phyloP scores from a whole-genome alignment of 2,113 vertebrate species.

The Spea bombifrons region DNA sequence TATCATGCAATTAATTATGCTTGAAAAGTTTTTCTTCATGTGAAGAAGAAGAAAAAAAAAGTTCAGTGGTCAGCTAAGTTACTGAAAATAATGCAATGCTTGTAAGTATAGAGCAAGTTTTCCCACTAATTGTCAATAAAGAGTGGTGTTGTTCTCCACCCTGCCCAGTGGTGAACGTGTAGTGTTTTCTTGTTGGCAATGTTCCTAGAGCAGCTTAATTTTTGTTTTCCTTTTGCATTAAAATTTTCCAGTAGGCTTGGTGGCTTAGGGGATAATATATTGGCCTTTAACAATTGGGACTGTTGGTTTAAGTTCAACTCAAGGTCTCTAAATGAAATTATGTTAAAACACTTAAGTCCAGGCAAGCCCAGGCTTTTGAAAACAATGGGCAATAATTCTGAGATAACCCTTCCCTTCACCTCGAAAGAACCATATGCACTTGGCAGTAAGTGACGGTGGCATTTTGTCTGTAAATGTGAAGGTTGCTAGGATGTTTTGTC shows the following conservation, averaged over 20 bases:
- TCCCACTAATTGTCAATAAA: constrained; percentile 33
- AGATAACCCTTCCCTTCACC: not conserved
- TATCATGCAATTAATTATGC: not conserved
- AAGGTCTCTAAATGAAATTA: constrained; percentile 48
- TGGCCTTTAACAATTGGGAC: constrained; percentile 46
- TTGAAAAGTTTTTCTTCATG: constrained; percentile 29
- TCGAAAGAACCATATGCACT: constrained; percentile 16
- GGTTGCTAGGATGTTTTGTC: constrained; percentile 40
- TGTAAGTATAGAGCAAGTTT: constrained; percentile 8
- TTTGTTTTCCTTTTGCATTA: constrained; percentile 54
- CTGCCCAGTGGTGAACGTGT: constrained; percentile 2
- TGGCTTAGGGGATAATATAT: constrained; percentile 52
- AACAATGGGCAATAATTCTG: not conserved
- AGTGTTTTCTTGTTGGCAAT: constrained; percentile 49
- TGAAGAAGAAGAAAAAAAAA: not conserved
- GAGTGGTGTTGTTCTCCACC: constrained; percentile 26
- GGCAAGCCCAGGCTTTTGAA: not conserved
- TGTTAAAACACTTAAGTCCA: not conserved
- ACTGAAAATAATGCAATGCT: not conserved
- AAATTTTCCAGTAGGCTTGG: constrained; percentile 53
- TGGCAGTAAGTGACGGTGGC: constrained; percentile 27
- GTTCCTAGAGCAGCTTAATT: constrained; percentile 50
- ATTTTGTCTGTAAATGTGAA: constrained; percentile 28
- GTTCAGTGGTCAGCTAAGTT: not conserved
- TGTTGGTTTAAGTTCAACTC: constrained; percentile 50